These are phyloP conservation scores for Nylanderia fulva DNA, from an alignment of 1,140 invertebrate genomes.

Conservation along the genomic window DNA sequence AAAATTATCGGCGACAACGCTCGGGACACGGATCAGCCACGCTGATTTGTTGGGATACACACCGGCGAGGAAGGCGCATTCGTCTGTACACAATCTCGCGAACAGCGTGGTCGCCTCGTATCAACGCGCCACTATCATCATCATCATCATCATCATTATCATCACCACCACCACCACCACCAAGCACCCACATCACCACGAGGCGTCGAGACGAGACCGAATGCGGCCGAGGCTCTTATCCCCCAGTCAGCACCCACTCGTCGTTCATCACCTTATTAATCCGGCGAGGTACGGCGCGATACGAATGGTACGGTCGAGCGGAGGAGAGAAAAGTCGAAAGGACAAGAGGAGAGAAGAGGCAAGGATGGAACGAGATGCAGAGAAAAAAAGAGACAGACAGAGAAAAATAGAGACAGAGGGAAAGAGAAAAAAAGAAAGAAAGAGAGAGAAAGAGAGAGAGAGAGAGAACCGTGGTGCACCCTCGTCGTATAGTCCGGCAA, in stretches of 20 bases:
- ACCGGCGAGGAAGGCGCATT: conserved; percentile 22
- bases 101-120: conserved; percentile 24
- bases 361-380: background rate
- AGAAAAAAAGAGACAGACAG: background rate
- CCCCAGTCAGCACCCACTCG: conserved; percentile 46
- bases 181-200: conserved; percentile 28
- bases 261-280: conserved; percentile 4
- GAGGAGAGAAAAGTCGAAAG: background rate
- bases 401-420: background rate
- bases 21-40: background rate
- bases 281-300: conserved; percentile 6
- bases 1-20: background rate
- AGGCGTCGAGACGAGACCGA: conserved; percentile 18
- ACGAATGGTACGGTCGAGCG: background rate
- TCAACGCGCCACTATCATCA: conserved; percentile 42
- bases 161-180: conserved; percentile 15
- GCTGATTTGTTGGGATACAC: background rate
- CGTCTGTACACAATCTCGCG: background rate
- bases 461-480: conserved; percentile 65
- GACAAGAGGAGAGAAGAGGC: background rate
- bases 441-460: conserved; percentile 38
- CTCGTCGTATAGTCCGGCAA: conserved; percentile 72
- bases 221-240: background rate
- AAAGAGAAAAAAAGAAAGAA: conserved; percentile 15
- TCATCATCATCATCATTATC: conserved; percentile 25